Evolutionary conservation across 2,113 vertebrate species (phyloP), one percentile per base, ranked within the genome.

Genomic region (Archilochus colubris): DNA sequence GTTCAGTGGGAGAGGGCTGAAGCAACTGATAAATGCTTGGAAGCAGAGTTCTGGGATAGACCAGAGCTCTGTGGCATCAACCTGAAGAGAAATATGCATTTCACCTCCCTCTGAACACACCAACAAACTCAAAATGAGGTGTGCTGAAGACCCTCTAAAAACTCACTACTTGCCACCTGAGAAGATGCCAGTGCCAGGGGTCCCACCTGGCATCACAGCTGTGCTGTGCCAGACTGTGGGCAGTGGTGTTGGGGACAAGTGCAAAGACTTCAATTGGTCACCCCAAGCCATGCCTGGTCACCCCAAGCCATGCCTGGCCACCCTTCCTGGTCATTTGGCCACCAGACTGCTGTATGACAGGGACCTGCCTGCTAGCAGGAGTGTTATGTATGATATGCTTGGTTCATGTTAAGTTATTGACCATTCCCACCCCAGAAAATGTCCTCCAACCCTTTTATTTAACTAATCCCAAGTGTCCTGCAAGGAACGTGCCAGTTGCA

Each of bases 131-230:
- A 30, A 53, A 58, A 28, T 0, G 1, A 10, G 31, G 15, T 2
- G 11, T 80, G 38, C 38, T 51, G 84, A 55, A 92, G 69, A 76
- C 55, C 48, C 68, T 3, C 3, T 23, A 87, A 64, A 43, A 92
- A 69, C 86, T 94, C 94, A 89, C 94, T 91, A 84, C 69, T 89
- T 51, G 24, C 94, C 96, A 87, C 94, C 90, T 96, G 95, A 96
- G 77, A 73, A 76, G 62, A 74, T 38, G 38, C 27, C 55, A 25
- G 55, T 59, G 57, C 57, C 36, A 28, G 80, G 1, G 15, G 25
- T 30, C 43, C 8, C 36, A 12, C 0, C 1, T 57, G 33, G 14
- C 4, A 36, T 36, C 36, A 36, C 36, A 36, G 24, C n/a, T 1
- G 1, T 40, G 51, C 25, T 3, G 2, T 0, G 0, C 43, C 33